These are phyloP conservation scores for Masnerella sp. DNA, from an alignment of 2,888 invertebrate genomes.

Conservation along the genomic window DNA sequence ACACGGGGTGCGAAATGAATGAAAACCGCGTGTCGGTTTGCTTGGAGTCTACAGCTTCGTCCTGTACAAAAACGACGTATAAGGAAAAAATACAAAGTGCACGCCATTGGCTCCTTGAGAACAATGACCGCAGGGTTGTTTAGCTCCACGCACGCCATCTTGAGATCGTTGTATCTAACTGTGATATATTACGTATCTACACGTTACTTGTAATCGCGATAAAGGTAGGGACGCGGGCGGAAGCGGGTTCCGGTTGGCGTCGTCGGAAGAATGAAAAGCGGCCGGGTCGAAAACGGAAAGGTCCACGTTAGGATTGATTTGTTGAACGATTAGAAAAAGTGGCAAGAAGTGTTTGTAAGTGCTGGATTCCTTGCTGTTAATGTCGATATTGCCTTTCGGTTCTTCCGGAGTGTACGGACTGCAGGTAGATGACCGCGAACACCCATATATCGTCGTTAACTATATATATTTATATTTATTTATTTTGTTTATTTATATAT, in stretches of 20 bases:
- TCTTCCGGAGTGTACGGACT: conserved; percentile 13
- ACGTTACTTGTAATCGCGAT: conserved; percentile 73
- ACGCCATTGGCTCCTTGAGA: conserved; percentile 61
- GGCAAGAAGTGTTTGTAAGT: conserved; percentile 47
- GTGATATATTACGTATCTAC: conserved; percentile 77
- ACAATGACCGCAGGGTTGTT: conserved; percentile 60
- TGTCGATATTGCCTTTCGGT: conserved; percentile 40
- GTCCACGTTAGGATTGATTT: conserved; percentile 34
- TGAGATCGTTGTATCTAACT: conserved; percentile 77
- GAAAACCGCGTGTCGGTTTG: conserved; percentile 24
- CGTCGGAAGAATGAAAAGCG: conserved; percentile 41
- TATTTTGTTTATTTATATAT: too few relatives aligned
- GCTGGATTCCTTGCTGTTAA: conserved; percentile 21
- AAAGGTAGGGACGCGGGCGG: conserved; percentile 37
- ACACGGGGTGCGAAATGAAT: conserved; percentile 25
- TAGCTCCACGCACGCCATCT: conserved; percentile 72
- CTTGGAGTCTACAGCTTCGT: conserved; percentile 36
- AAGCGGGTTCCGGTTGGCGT: too few relatives aligned
- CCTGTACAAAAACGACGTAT: conserved; percentile 44
- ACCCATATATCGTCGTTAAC: conserved; percentile 62
- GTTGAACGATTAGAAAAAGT: conserved; percentile 53
- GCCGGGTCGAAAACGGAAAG: conserved; percentile 10
- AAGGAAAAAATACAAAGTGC: conserved; percentile 43
- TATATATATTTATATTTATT: conserved; percentile 54
- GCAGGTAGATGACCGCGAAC: conserved; percentile 57